Evolutionary conservation across 2,888 invertebrate genomes (phyloP).

Genomic region (Pseudococcus longispinus): DNA sequence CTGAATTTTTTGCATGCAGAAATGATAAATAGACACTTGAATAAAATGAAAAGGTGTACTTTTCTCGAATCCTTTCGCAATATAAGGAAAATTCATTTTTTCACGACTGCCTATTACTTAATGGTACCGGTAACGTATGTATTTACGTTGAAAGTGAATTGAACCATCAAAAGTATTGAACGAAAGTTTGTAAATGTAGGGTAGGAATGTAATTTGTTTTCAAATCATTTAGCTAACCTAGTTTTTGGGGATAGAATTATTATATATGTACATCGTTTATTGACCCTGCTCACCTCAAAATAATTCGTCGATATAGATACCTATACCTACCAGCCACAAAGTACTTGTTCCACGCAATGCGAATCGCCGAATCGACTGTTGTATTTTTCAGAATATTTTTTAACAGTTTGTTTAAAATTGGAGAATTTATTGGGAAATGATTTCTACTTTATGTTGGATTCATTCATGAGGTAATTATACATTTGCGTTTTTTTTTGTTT

Average conservation of each 20-base stretch:
- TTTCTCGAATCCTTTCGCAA: neutral
- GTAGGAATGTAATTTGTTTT: constrained; percentile 6
- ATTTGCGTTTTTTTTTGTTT: neutral
- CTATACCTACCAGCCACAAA: neutral
- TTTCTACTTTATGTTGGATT: neutral
- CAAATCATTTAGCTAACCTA: constrained; percentile 42
- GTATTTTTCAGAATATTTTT: neutral
- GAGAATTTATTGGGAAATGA: neutral
- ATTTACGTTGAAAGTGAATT: neutral
- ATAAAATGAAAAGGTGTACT: neutral
- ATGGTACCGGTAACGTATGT: neutral
- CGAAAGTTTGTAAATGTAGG: neutral
- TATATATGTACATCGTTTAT: neutral
- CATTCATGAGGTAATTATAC: neutral
- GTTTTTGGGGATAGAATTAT: constrained; percentile 1
- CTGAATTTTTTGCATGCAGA: too few relatives aligned
- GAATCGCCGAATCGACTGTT: neutral
- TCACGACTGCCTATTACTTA: neutral
- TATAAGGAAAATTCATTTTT: neutral
- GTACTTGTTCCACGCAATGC: constrained; percentile 5
- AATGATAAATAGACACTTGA: too few relatives aligned
- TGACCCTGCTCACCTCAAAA: constrained; percentile 19
- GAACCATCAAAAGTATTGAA: constrained; percentile 17
- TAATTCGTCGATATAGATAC: neutral
- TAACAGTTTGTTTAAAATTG: neutral